Evolutionary conservation across 2,797 vertebrate genomes (phyloP).

Genomic region (Nannoperca obscura): DNA sequence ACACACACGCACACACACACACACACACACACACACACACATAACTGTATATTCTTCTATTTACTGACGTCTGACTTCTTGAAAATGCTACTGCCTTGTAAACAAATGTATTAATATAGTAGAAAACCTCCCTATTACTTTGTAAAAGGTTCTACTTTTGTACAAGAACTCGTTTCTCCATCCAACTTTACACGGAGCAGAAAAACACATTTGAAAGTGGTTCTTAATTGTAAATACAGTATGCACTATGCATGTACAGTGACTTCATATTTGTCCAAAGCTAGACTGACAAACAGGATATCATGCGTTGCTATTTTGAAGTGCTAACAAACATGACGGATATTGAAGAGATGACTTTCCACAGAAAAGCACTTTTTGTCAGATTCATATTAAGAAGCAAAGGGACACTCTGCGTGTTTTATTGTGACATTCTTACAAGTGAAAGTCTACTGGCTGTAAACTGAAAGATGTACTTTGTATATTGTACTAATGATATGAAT

Average conservation of each 20-base stretch:
- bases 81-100: conserved; percentile 40
- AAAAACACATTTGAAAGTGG: conserved; percentile 23
- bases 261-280: conserved; percentile 53
- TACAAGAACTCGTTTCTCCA: conserved; percentile 4
- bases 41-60: conserved; percentile 57
- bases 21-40: conserved; percentile 46
- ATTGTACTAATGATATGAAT: conserved; percentile 85
- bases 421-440: conserved; percentile 69
- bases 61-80: conserved; percentile 37
- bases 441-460: conserved; percentile 83
- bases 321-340: conserved; percentile 65
- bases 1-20: conserved; percentile 42
- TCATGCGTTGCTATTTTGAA: conserved; percentile 58
- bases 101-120: conserved; percentile 37
- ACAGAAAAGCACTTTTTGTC: conserved; percentile 81
- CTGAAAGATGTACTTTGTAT: conserved; percentile 80
- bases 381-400: conserved; percentile 67
- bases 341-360: conserved; percentile 56
- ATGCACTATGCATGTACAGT: conserved; percentile 71
- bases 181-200: conserved; percentile 9
- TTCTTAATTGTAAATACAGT: conserved; percentile 69
- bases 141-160: conserved; percentile 32
- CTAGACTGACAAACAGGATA: conserved; percentile 53
- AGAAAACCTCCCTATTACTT: conserved; percentile 24
- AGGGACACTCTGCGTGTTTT: conserved; percentile 43